Base-by-base conservation (phyloP, 2,797 vertebrate species). In the Pagetopsis macropterus region DNA sequence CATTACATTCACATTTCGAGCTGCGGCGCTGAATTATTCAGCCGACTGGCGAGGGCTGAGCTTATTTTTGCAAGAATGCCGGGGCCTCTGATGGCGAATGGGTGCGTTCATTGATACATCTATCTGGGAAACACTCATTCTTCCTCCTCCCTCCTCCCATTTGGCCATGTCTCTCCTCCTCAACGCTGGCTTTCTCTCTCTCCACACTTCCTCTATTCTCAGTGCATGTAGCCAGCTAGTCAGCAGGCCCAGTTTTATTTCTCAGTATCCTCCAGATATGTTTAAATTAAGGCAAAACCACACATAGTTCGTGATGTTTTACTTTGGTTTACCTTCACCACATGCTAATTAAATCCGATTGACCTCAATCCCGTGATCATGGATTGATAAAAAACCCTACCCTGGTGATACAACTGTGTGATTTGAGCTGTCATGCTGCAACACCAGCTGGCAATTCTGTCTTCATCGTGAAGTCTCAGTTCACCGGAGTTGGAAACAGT, bases 71-170 rank as follows among this genome's bases (percentile, higher is more conserved):
- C 72, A 74, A 81, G 79, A 86, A 86, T 75, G 81, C 83, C 80
- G 85, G 90, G 87, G 91, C 92, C 92, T 94, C 81, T 84, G 88
- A 90, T 91, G 90, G 87, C 86, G 89, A 92, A 90, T 87, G 89
- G 91, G 93, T 85, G 92, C 91, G 89, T 95, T 95, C 94, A 94
- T 94, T 95, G 94, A 94, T 94, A 92, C 91, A 91, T 94, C 90
- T 93, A 84, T 84, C 75, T 89, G 91, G 92, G 91, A 93, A 93
- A 92, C 87, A 87, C 86, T 91, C 90, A 84, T 84, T 83, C 89
- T 84, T 80, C 82, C 88, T 86, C 79, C 84, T 78, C 71, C 89
- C 79, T 64, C 86, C 88, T 83, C 85, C 84, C 83, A 69, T 89
- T 84, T 79, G 78, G 65, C 78, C 75, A 69, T 76, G 62, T 75